phyloP scores from a whole-genome alignment of 2,113 vertebrate genomes.

The Chaetorhynchus papuensis region DNA sequence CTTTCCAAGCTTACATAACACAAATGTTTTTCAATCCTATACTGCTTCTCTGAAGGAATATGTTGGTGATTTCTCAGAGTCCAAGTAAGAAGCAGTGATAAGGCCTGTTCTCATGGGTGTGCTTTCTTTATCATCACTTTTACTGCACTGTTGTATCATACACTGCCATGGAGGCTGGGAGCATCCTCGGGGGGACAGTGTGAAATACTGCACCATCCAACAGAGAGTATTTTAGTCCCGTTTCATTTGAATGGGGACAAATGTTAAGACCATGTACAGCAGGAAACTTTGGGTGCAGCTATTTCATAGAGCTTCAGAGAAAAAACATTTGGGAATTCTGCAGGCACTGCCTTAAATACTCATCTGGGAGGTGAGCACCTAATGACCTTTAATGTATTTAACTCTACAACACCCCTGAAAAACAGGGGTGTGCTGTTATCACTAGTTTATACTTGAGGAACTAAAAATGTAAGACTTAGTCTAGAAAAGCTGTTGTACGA shows the following conservation, averaged over 20 bases:
- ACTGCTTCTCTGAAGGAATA: background rate
- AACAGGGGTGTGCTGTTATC: background rate
- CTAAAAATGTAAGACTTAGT: background rate
- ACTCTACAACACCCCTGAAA: background rate
- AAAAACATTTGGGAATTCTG: background rate
- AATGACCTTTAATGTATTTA: background rate
- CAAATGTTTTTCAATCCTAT: background rate
- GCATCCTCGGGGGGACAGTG: background rate
- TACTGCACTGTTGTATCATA: background rate
- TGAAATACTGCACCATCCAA: background rate
- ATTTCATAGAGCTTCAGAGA: background rate
- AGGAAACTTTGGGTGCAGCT: background rate
- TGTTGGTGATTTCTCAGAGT: background rate
- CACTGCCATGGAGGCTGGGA: background rate
- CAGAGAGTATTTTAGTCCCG: background rate
- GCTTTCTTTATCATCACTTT: background rate
- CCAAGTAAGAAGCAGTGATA: background rate
- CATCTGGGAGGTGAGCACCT: background rate
- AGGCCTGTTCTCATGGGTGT: background rate
- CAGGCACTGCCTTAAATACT: background rate
- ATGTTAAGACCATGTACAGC: accelerated
- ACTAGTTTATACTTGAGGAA: background rate
- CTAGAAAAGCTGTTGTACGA: background rate
- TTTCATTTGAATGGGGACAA: background rate
- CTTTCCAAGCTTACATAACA: constrained; percentile 37